phyloP scores from a whole-genome alignment of 2,888 invertebrate species.

The Anthoptus insignis region DNA sequence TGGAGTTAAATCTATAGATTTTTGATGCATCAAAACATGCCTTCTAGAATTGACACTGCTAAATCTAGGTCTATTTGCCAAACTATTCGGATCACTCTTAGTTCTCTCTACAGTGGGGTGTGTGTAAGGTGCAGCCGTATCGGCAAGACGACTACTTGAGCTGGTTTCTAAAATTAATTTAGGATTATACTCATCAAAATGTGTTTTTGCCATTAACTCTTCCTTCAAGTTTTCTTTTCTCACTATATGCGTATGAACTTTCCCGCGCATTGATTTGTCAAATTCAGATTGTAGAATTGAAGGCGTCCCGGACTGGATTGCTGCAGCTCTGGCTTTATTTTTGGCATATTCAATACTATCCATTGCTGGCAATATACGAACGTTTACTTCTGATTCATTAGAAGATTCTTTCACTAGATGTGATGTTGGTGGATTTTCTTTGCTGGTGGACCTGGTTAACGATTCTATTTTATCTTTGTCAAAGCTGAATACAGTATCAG shows the following conservation, averaged over 20 bases:
- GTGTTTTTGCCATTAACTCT: slow-evolving; percentile 89
- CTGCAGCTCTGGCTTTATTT: slow-evolving; percentile 82
- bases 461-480: slow-evolving; percentile 93
- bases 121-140: slow-evolving; percentile 85
- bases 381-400: slow-evolving; percentile 82
- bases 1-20: slow-evolving; percentile 94
- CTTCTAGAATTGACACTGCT: slow-evolving; percentile 92
- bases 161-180: slow-evolving; percentile 86
- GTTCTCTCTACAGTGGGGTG: slow-evolving; percentile 94
- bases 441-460: slow-evolving; percentile 86
- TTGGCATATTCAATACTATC: slow-evolving; percentile 86
- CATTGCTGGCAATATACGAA: slow-evolving; percentile 82
- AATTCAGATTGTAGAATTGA: slow-evolving; percentile 88
- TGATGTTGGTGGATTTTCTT: slow-evolving; percentile 66
- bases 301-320: slow-evolving; percentile 74
- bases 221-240: slow-evolving; percentile 87
- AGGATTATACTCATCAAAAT: slow-evolving; percentile 91
- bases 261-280: slow-evolving; percentile 84
- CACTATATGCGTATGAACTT: slow-evolving; percentile 73
- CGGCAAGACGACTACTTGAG: slow-evolving; percentile 82
- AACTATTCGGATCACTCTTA: slow-evolving; percentile 94
- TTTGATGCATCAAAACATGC: slow-evolving; percentile 94
- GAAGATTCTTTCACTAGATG: slow-evolving; percentile 82
- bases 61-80: slow-evolving; percentile 91
- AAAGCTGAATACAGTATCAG: slow-evolving; percentile 92